Conservation (phyloP, 2,113 vertebrate species). For the Panthera uncia region DNA sequence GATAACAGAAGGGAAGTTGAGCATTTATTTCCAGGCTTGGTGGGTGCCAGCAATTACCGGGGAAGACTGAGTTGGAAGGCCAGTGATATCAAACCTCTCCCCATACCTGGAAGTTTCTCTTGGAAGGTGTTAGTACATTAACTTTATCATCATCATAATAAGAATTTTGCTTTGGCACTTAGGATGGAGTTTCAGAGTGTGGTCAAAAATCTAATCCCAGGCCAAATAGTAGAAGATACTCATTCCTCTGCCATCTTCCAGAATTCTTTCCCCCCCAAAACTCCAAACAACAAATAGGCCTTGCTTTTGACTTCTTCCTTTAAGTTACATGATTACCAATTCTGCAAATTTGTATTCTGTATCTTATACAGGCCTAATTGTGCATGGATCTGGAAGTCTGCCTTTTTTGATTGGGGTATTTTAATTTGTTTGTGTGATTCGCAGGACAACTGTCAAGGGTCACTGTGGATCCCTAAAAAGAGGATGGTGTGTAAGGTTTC, state of each 20-base stretch:
- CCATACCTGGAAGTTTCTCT: background rate
- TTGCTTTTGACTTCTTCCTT: background rate
- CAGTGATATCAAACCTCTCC: background rate
- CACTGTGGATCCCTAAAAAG: background rate
- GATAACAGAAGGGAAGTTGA: background rate
- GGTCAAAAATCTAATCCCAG: background rate
- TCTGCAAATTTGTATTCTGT: background rate
- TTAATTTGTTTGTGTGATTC: background rate
- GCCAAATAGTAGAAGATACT: background rate
- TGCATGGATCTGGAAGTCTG: background rate
- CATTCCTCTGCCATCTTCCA: background rate
- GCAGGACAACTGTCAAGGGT: background rate
- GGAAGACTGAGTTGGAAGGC: background rate
- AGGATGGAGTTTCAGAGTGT: background rate
- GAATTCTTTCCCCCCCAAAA: background rate
- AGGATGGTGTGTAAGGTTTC: background rate
- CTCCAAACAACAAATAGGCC: background rate
- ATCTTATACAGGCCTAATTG: background rate
- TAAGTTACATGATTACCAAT: background rate
- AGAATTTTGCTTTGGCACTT: background rate
- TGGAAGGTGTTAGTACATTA: background rate
- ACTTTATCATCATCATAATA: background rate
- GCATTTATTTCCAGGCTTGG: background rate
- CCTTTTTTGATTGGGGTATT: background rate
- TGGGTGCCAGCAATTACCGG: background rate